Evolutionary conservation across 2,888 invertebrate species (phyloP), one percentile per base, ranked within the genome.

Genomic region (Hybos culiciformis): DNA sequence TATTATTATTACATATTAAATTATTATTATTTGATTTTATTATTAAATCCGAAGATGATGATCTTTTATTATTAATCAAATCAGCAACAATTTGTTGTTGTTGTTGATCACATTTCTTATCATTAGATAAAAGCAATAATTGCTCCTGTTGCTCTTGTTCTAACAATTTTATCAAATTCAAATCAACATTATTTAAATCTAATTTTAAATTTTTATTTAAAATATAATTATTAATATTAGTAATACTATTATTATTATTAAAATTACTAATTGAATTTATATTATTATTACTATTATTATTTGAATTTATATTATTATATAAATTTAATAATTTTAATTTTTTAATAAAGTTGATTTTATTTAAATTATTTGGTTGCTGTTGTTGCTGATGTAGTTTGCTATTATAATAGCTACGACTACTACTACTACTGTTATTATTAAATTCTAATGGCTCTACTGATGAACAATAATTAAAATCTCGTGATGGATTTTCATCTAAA

Each of bases 221-320:
- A 32, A n/a, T 32, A 17, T 32, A 15, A 15, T 32, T 17, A 32
- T 32, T 32, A 31, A 12, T 31, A 31, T 9, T 31, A 32, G 14
- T 32, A 20, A 3, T 43, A 46, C 41, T 46, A 37, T 44, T 44
- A 43, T 41, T 46, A 14, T 21, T 56, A 48, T 51, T 56, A 53
- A 52, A 56, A 46, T 51, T 54, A 46, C 42, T 50, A 47, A 45
- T 49, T 46, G 44, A 44, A 45, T 43, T 48, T 45, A 43, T 48
- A 50, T 46, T 48, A 50, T 47, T 52, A 46, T 46, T 51, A 47
- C 49, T 47, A 45, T 49, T 47, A 53, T 53, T 54, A 50, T 52
- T 58, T 48, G 55, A 52, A 53, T 55, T 51, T 51, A 51, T 58
- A 53, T 58, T 58, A 50, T 58, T 55, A 47, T 52, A 50, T 41